Evolutionary conservation across 2,888 invertebrate genomes (phyloP).

Genomic region (Lepidochitona cinerea): DNA sequence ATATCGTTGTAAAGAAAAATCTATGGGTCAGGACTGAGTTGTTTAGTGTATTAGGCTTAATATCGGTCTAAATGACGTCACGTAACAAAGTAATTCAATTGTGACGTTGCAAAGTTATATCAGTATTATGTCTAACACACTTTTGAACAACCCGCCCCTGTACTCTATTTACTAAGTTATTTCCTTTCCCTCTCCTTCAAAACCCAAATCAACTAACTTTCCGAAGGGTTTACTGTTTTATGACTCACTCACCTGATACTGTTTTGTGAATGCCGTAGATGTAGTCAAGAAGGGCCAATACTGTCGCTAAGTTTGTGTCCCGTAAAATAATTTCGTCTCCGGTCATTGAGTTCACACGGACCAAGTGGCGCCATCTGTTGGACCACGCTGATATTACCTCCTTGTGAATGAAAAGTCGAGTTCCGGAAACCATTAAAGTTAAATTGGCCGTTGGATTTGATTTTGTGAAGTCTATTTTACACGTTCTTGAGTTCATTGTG

Average conservation of each 20-base stretch:
- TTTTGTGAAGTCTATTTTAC: constrained; percentile 56
- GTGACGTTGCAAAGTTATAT: too few relatives aligned
- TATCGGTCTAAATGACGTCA: too few relatives aligned
- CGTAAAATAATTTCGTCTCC: constrained; percentile 51
- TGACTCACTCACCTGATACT: constrained; percentile 52
- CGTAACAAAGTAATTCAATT: too few relatives aligned
- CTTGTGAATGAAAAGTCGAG: constrained; percentile 55
- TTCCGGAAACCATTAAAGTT: constrained; percentile 54
- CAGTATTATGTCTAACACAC: too few relatives aligned
- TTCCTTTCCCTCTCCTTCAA: too few relatives aligned
- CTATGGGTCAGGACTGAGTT: too few relatives aligned
- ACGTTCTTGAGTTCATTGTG: too few relatives aligned
- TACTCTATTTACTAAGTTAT: too few relatives aligned
- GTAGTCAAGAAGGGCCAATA: constrained; percentile 69
- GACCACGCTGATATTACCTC: constrained; percentile 63
- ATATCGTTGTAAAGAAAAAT: too few relatives aligned
- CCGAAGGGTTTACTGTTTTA: neutral
- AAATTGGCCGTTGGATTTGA: constrained; percentile 57
- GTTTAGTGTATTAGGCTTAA: too few relatives aligned
- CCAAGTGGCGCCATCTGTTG: constrained; percentile 60
- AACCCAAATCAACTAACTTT: neutral
- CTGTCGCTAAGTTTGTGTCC: constrained; percentile 63
- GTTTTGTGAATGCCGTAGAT: constrained; percentile 70
- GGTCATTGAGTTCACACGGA: constrained; percentile 45
- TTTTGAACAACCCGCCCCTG: too few relatives aligned